Conservation (phyloP, 2,113 vertebrate genomes). For the Scomber colias region DNA sequence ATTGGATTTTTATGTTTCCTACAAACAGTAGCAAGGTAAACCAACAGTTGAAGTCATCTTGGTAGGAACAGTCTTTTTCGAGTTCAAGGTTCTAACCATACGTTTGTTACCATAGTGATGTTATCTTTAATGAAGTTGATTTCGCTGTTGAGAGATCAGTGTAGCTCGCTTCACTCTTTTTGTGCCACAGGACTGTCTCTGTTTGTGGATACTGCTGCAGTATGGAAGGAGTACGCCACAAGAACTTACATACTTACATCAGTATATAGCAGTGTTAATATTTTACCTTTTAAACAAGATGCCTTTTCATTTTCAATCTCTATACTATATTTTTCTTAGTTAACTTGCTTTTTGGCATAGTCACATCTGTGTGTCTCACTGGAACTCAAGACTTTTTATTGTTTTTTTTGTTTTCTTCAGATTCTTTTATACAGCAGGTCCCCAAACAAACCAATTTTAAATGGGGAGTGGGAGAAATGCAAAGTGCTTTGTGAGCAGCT, state of each 20-base stretch:
- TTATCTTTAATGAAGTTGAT: slow-evolving; percentile 10
- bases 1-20: slow-evolving; percentile 9
- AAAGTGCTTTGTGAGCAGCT: slow-evolving; percentile 38
- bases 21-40: neutral
- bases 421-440: slow-evolving; percentile 57
- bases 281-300: slow-evolving; percentile 65
- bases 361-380: slow-evolving; percentile 56
- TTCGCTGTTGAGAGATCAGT: slow-evolving; percentile 28
- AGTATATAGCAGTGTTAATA: slow-evolving; percentile 45
- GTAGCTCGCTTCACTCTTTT: slow-evolving; percentile 17
- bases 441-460: slow-evolving; percentile 42
- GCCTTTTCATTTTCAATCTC: slow-evolving; percentile 71
- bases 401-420: slow-evolving; percentile 47
- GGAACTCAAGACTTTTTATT: slow-evolving; percentile 48
- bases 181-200: slow-evolving; percentile 56
- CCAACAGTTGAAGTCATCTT: slow-evolving; percentile 13
- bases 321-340: slow-evolving; percentile 30
- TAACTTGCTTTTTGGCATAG: slow-evolving; percentile 46
- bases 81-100: neutral
- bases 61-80: neutral
- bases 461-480: slow-evolving; percentile 16
- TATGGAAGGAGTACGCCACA: slow-evolving; percentile 36
- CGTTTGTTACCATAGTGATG: slow-evolving; percentile 7
- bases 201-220: slow-evolving; percentile 45
- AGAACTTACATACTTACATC: slow-evolving; percentile 25